Percentiles rank a stretch among this genome's conserved stretches.
Evolutionary conservation across 1,140 invertebrate genomes (phyloP).

Genomic region (Hypothenemus hampei): DNA sequence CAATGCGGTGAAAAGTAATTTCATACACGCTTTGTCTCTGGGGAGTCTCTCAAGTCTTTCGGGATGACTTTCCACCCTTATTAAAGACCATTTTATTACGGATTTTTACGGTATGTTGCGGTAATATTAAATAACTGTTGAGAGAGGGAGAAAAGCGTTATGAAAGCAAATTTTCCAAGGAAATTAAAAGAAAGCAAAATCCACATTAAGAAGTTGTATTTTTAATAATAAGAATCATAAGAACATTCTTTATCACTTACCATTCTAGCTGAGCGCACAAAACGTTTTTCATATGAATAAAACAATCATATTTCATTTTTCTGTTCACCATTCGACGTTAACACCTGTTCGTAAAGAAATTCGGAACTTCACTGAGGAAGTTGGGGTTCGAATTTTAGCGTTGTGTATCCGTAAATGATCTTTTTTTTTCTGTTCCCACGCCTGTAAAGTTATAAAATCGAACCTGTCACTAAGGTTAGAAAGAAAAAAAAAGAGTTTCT

Average conservation of each 20-base stretch:
- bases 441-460: conserved; percentile 22
- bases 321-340: not conserved
- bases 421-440: conserved; percentile 24
- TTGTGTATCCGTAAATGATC: conserved; percentile 4
- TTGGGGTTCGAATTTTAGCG: conserved; percentile 10
- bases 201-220: not conserved
- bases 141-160: too few relatives aligned
- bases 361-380: conserved; percentile 28
- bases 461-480: too few relatives aligned
- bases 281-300: conserved; percentile 14
- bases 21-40: conserved; percentile 27
- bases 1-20: conserved; percentile 34
- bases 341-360: conserved; percentile 24
- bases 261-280: not conserved
- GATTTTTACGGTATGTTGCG: conserved; percentile 28
- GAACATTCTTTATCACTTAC: not conserved
- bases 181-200: too few relatives aligned
- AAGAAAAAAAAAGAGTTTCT: too few relatives aligned
- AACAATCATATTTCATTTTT: conserved; percentile 17
- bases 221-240: not conserved
- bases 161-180: too few relatives aligned
- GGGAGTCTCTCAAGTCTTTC: conserved; percentile 13
- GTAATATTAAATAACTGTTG: conserved; percentile 17
- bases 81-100: too few relatives aligned
- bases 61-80: conserved; percentile 26